phyloP scores from a whole-genome alignment of 2,113 vertebrate species.

The Cynoglossus semilaevis region DNA sequence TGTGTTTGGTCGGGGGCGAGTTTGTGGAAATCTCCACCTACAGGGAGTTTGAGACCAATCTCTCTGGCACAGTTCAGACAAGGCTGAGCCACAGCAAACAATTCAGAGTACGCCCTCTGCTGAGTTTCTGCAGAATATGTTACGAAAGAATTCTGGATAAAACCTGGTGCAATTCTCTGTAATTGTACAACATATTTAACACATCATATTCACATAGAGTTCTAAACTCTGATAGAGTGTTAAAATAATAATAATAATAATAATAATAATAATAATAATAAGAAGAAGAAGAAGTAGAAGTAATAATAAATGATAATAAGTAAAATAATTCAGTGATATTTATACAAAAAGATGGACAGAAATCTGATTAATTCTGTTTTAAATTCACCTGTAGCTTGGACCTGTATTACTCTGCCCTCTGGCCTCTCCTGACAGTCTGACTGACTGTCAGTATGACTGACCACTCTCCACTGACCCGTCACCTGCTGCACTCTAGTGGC shows the following conservation, averaged over 20 bases:
- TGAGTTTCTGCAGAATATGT: constrained; percentile 70
- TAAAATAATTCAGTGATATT: too few species aligned
- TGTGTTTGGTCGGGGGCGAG: constrained; percentile 69
- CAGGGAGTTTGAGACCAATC: constrained; percentile 49
- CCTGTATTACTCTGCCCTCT: constrained; percentile 38
- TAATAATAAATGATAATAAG: too few species aligned
- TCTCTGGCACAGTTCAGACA: constrained; percentile 46
- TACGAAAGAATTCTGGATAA: too few species aligned
- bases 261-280: too few species aligned
- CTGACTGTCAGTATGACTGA: constrained; percentile 5
- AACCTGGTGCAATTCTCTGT: too few species aligned
- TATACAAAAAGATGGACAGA: too few species aligned
- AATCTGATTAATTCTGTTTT: too few species aligned
- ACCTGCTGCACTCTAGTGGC: constrained; percentile 29
- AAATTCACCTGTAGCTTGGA: constrained; percentile 62
- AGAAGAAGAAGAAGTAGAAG: too few species aligned
- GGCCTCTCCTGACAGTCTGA: constrained; percentile 13
- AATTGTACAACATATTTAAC: too few species aligned
- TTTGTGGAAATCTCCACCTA: constrained; percentile 58
- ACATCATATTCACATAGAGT: too few species aligned
- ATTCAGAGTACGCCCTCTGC: constrained; percentile 60
- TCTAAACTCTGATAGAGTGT: too few species aligned
- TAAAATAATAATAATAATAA: too few species aligned
- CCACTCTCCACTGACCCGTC: neutral
- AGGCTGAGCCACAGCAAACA: constrained; percentile 54